Evolutionary conservation across 2,113 vertebrate species (phyloP).

Genomic region (Etheostoma cragini): DNA sequence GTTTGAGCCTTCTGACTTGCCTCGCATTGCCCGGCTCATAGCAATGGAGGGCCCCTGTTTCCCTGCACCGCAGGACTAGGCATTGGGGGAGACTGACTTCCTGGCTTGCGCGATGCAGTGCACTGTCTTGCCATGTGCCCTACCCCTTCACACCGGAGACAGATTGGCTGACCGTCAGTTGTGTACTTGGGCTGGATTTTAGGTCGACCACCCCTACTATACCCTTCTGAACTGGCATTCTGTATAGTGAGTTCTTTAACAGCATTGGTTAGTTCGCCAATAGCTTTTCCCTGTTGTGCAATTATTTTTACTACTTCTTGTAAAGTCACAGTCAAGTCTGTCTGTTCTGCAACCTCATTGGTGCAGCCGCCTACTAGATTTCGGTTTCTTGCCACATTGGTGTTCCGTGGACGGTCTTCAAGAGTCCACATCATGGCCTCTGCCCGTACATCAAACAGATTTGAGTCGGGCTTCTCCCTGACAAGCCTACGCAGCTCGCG

Average conservation of each 20-base stretch:
- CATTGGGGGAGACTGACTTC: too few relatives aligned
- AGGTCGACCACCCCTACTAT: neutral
- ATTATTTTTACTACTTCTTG: conserved; percentile 11
- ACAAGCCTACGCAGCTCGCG: neutral
- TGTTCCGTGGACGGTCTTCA: neutral
- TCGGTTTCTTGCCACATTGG: neutral
- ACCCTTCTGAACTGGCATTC: neutral
- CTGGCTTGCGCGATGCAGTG: neutral
- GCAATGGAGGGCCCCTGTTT: conserved; percentile 10
- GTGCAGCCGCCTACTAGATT: neutral
- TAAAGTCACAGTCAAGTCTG: neutral
- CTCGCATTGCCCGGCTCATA: conserved; percentile 15
- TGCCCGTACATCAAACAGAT: neutral
- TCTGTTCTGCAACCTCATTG: neutral
- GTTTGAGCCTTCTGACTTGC: conserved; percentile 5
- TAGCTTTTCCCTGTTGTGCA: neutral
- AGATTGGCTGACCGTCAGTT: neutral
- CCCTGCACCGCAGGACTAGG: neutral
- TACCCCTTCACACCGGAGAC: neutral
- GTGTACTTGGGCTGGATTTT: neutral
- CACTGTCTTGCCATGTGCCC: neutral
- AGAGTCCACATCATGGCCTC: conserved; percentile 6
- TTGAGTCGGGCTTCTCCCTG: neutral
- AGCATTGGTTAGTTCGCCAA: neutral
- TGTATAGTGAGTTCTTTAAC: neutral